phyloP scores from a whole-genome alignment of 2,888 invertebrate species.

The Nesidiocoris tenuis region DNA sequence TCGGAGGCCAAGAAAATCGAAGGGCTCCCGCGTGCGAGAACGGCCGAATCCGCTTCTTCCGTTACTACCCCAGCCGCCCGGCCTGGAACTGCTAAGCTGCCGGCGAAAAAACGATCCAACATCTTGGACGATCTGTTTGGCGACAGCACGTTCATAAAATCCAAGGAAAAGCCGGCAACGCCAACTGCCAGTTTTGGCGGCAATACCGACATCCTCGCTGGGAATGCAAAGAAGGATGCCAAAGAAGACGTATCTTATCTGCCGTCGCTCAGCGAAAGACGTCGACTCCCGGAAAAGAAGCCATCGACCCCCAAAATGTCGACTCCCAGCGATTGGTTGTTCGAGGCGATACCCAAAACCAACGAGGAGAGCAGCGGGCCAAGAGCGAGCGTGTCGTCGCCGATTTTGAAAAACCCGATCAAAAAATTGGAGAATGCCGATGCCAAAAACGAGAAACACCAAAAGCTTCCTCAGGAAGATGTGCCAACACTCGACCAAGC shows the following conservation, averaged over 20 bases:
- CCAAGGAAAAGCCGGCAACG: slow-evolving; percentile 17
- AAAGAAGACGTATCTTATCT: slow-evolving; percentile 14
- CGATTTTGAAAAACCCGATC: not conserved
- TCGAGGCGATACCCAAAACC: not conserved
- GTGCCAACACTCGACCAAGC: not conserved
- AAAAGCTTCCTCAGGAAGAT: not conserved
- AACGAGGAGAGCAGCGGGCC: not conserved
- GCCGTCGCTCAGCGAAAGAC: slow-evolving; percentile 24
- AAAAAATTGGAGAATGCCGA: not conserved
- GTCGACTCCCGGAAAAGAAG: slow-evolving; percentile 12
- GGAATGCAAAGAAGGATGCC: not conserved
- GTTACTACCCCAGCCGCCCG: slow-evolving; percentile 1
- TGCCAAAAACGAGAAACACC: not conserved
- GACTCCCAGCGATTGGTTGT: not conserved
- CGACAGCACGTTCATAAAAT: slow-evolving; percentile 27
- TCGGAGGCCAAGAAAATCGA: not conserved
- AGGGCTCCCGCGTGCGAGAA: not conserved
- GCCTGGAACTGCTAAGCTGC: slow-evolving; percentile 1
- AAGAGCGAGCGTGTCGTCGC: not conserved
- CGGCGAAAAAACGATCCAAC: slow-evolving; percentile 14
- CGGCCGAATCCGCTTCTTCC: not conserved
- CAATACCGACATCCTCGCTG: not conserved
- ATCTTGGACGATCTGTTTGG: slow-evolving; percentile 37
- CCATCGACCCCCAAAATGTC: slow-evolving; percentile 12
- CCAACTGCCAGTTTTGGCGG: not conserved